phyloP scores from a whole-genome alignment of 2,113 vertebrate genomes.

The Gobio gobio region DNA sequence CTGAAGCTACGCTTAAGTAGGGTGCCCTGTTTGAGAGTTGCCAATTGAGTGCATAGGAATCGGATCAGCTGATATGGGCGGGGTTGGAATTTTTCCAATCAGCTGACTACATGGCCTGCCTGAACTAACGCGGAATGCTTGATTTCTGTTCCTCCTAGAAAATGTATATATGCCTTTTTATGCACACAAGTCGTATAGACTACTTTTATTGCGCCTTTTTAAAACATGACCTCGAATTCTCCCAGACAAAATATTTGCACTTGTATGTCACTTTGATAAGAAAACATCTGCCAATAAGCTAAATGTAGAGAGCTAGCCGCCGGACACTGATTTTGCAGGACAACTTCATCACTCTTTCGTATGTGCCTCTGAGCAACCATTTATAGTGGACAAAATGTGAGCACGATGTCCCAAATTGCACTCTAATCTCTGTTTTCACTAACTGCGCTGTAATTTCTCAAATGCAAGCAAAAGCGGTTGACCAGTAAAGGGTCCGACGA shows the following conservation, averaged over 20 bases:
- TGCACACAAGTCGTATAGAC: neutral
- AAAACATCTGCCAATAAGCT: neutral
- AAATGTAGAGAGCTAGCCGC: neutral
- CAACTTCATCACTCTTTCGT: neutral
- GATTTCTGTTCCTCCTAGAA: neutral
- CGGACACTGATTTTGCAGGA: neutral
- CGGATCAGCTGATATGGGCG: no score
- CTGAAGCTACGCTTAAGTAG: no score
- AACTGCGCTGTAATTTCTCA: neutral
- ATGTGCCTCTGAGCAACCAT: neutral
- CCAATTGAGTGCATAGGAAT: no score
- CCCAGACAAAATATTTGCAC: neutral
- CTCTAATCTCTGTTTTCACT: constrained; percentile 12
- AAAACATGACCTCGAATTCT: neutral
- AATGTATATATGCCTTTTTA: neutral
- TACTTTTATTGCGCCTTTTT: neutral
- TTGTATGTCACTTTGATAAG: neutral
- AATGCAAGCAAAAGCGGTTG: neutral
- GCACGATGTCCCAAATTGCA: constrained; percentile 22
- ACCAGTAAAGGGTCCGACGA: constrained; percentile 7
- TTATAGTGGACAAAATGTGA: neutral
- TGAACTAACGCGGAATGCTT: no score
- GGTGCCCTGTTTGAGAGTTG: no score
- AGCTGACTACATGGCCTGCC: no score
- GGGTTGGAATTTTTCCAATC: no score